Evolutionary conservation across 2,888 invertebrate genomes (phyloP).

Genomic region (Chirona hameri): DNA sequence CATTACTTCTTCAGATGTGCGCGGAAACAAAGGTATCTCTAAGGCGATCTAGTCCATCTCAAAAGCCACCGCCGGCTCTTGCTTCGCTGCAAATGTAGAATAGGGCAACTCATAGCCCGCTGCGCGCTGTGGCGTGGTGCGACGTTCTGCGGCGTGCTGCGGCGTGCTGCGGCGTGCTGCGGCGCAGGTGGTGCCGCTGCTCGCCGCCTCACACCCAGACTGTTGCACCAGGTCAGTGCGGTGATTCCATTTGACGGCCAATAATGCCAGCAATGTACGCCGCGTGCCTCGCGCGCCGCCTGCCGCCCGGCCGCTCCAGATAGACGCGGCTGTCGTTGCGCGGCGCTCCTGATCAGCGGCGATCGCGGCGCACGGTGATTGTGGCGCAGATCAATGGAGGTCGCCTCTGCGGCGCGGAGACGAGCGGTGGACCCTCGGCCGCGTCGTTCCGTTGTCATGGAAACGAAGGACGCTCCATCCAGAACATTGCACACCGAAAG

Average conservation of each 20-base stretch:
- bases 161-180: background rate
- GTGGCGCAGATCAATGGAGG: background rate
- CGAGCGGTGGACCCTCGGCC: background rate
- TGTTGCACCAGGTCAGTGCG: constrained; percentile 1
- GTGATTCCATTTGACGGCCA: constrained; percentile 1
- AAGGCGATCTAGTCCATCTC: too few species aligned
- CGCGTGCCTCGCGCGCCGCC: background rate
- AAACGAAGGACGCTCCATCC: background rate
- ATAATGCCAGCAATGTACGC: background rate
- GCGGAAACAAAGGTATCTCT: too few species aligned
- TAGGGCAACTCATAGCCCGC: background rate
- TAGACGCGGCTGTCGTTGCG: background rate
- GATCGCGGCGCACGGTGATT: background rate
- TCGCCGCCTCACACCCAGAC: background rate
- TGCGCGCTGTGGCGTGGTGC: background rate
- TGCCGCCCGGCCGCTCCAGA: background rate
- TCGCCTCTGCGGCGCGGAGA: background rate
- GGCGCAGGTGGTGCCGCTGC: background rate
- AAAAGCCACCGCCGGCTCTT: too few species aligned
- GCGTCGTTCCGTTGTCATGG: background rate
- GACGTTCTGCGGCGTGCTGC: background rate
- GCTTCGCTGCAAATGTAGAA: too few species aligned
- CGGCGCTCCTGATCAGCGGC: background rate
- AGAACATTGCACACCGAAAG: background rate
- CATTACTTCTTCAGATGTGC: too few species aligned